Conservation (phyloP, 2,888 invertebrate species). For the Polia nebulosa region DNA sequence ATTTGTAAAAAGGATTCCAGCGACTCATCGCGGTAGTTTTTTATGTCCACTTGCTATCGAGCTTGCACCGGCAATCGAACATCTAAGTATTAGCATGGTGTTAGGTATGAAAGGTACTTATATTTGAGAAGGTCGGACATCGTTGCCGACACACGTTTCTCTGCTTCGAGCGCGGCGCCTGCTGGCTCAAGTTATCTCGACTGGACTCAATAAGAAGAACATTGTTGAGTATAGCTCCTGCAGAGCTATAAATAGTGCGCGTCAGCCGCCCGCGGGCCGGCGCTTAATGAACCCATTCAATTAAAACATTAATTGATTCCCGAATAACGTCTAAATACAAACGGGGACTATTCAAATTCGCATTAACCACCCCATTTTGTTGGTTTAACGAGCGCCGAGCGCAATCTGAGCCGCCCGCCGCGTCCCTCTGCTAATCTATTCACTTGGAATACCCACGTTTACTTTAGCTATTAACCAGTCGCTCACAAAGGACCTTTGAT, state of each 20-base stretch:
- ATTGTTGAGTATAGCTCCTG: too few species aligned
- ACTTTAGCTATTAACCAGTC: slow-evolving; percentile 57
- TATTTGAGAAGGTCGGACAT: not conserved
- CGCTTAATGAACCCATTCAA: slow-evolving; percentile 48
- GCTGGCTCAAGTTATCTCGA: not conserved
- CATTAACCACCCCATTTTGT: slow-evolving; percentile 63
- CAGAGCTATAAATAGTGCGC: not conserved
- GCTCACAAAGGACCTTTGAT: slow-evolving; percentile 61
- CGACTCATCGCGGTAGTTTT: not conserved
- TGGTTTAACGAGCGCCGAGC: slow-evolving; percentile 65
- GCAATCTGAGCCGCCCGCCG: slow-evolving; percentile 43
- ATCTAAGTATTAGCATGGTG: not conserved
- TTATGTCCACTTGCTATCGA: not conserved
- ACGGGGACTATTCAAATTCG: slow-evolving; percentile 57
- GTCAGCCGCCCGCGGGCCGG: not conserved
- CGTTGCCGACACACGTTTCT: too few species aligned
- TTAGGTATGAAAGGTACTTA: not conserved
- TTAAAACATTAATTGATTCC: slow-evolving; percentile 61
- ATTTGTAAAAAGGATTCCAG: not conserved
- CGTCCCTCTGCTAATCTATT: slow-evolving; percentile 62
- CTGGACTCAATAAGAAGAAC: not conserved
- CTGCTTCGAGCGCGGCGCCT: not conserved
- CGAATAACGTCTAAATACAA: slow-evolving; percentile 53
- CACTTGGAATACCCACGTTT: slow-evolving; percentile 56
- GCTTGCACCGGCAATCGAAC: not conserved